Evolutionary conservation across 2,888 invertebrate species (phyloP).

Genomic region (Noctua comes): DNA sequence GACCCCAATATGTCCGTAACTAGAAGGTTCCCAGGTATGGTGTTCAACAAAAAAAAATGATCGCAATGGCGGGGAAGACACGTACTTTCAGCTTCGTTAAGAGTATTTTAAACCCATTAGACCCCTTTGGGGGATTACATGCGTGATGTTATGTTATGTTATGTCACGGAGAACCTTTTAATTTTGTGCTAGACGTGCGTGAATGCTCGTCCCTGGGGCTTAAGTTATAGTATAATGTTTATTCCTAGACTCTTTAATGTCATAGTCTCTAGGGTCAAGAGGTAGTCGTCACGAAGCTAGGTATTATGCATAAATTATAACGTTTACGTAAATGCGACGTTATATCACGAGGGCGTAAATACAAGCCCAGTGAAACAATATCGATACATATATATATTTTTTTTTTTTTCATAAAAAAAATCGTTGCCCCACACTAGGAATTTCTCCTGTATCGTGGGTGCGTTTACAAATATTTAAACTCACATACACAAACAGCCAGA

Average conservation of each 20-base stretch:
- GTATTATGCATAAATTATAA: conserved; percentile 10
- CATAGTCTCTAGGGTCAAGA: conserved; percentile 1
- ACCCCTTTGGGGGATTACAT: neutral
- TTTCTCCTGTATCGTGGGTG: too few relatives aligned
- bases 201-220: neutral
- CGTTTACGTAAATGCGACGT: neutral
- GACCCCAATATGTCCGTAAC: too few relatives aligned
- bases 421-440: too few relatives aligned
- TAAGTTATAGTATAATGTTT: neutral
- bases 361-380: neutral
- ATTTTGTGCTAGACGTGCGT: conserved; percentile 2
- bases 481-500: too few relatives aligned
- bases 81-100: neutral
- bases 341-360: too few relatives aligned
- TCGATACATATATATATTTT: too few relatives aligned
- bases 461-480: too few relatives aligned
- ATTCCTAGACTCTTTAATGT: conserved; percentile 6
- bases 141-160: neutral
- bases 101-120: neutral
- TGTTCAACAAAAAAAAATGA: too few relatives aligned
- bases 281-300: conserved; percentile 7
- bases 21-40: too few relatives aligned
- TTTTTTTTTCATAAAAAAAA: too few relatives aligned
- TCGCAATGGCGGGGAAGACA: too few relatives aligned
- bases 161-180: neutral